Evolutionary conservation across 2,113 vertebrate genomes (phyloP), one percentile per base, ranked within the genome.

Genomic region (Prochilodus magdalenae): DNA sequence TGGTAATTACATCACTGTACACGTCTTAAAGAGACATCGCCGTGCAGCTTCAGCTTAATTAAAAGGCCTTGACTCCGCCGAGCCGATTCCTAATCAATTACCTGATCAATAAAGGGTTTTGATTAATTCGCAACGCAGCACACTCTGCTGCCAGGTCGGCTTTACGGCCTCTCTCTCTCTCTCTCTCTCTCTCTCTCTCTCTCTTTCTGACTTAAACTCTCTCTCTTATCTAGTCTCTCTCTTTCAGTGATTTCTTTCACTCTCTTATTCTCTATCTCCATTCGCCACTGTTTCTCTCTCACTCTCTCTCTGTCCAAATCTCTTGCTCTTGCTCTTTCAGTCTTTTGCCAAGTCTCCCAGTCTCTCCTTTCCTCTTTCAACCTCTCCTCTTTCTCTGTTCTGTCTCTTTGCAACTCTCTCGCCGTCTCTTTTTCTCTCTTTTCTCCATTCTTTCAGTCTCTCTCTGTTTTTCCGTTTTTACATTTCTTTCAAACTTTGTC

Each of bases 1-100:
- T 86, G 75, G 78, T 86, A 87, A 87, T 89, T 84, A 86, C 80
- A 81, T 84, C 49, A 80, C 76, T 86, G 81, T 80, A 78, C 55
- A 30, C 57, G 55, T 85, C 77, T 86, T 86, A 84, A 85, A 79
- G 84, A 84, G 84, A 88, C 85, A 79, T 63, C 20, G 20, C 20
- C 63, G 5, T 72, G 55, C 65, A 72, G 59, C 73, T 75, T 73
- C 51, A 57, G 55, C 72, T 82, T 82, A 86, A 89, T 88, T 87
- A 89, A 88, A 90, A 75, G 49, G 72, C 40, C 72, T 29, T 3
- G 40, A 60, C 66, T 77, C 53, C 22, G 73, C 73, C 73, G 14
- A 33, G 86, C 67, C 78, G 84, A 78, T 82, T 66, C 75, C 47
- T 71, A 69, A 86, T 88, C 86, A 83, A 87, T 89, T 33, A 60